phyloP scores from a whole-genome alignment of 1,140 invertebrate genomes.

The Drosophila mauritiana region DNA sequence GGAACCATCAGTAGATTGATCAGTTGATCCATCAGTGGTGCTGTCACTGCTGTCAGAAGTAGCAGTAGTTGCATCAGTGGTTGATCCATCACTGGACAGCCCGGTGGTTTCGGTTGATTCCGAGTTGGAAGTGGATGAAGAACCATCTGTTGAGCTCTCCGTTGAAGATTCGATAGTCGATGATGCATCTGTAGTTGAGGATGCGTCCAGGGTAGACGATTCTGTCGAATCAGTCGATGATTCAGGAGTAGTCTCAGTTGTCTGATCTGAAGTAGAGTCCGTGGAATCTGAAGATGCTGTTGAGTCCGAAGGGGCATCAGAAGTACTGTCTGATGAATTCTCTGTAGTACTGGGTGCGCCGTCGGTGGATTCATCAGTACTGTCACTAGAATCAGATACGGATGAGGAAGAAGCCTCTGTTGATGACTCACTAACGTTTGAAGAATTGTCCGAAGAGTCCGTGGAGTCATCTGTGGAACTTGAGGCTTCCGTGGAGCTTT shows the following conservation, averaged over 20 bases:
- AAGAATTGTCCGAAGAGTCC: conserved; percentile 52
- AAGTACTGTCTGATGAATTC: conserved; percentile 44
- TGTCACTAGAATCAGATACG: conserved; percentile 17
- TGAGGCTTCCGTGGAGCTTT: conserved; percentile 25
- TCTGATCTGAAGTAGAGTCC: conserved; percentile 49
- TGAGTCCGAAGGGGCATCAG: conserved; percentile 45
- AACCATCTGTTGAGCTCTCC: conserved; percentile 12
- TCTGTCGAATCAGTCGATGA: conserved; percentile 48
- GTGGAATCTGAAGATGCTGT: conserved; percentile 51
- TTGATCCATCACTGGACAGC: conserved; percentile 32
- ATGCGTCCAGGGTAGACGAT: conserved; percentile 22
- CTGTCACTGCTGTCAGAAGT: conserved; percentile 3
- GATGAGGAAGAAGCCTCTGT: conserved; percentile 25
- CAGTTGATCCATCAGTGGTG: conserved; percentile 6
- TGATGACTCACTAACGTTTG: conserved; percentile 20
- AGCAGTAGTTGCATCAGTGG: conserved; percentile 24
- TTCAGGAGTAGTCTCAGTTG: conserved; percentile 46
- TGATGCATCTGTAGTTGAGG: conserved; percentile 16
- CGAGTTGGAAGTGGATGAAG: conserved; percentile 19
- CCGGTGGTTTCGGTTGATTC: conserved; percentile 1
- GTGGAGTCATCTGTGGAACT: conserved; percentile 35
- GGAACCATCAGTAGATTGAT: conserved; percentile 16
- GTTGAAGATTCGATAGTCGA: conserved; percentile 17
- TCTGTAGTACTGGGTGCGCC: conserved; percentile 44
- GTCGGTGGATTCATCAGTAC: conserved; percentile 23